Base-by-base conservation (phyloP, 2,888 invertebrate genomes). In the Gerris lacustris region DNA sequence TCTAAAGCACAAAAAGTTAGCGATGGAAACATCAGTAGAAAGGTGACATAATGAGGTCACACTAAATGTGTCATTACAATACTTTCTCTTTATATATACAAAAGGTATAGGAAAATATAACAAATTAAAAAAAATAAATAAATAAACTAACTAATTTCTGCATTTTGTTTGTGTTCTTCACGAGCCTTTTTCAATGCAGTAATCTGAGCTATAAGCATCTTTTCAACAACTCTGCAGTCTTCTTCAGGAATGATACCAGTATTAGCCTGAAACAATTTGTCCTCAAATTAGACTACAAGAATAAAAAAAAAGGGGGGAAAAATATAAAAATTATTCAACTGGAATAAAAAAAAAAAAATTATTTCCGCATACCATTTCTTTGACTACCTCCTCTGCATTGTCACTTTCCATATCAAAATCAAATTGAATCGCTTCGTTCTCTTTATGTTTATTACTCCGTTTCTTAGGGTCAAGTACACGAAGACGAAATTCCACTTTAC, bases 351-450 rank as follows among this genome's bases (percentile, higher is more conserved):
- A 15, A 55, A 55, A 55, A 55, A 55, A 15, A 55, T 1, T 2
- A 9, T 55, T 15, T 55, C 55, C 55, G 5, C 55, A 55, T 79
- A 87, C 88, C 96, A 97, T 95, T 80, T 96, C 96, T 79, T 89
- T 89, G 70, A 96, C 94, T 63, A 98, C 92, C 78, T 95, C 94
- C 78, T 96, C 94, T 72, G 94, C 92, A 79, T 93, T 90, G 81
- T 99, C 99, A 72, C 85, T 86, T 76, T 88, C 88, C 77, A 96
- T 88, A 81, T 97, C 94, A 82, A 96, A 99, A 77, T 96, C 96
- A 83, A 99, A 99, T 82, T 98, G 97, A 76, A 99, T 96, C 11
- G 98, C 98, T 81, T 99, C 98, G 82, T 99, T 98, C 82, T 98
- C 97, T 79, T 96, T 96, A 82, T 98, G 96, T 76, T 96, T 95